Conservation (phyloP, 2,113 vertebrate species). For the Marmota monax region DNA sequence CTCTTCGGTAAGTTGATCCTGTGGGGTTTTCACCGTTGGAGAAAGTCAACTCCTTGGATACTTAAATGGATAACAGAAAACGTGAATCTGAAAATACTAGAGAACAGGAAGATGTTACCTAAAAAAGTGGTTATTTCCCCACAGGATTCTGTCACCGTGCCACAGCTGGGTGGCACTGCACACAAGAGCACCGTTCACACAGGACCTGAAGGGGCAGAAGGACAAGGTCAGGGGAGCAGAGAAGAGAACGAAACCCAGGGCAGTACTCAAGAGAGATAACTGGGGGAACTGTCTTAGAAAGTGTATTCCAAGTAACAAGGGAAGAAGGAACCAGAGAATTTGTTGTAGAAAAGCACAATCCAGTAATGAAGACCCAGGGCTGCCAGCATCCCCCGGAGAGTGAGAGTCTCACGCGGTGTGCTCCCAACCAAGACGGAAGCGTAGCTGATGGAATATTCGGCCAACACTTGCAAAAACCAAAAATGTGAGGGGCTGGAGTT, state of each 20-base stretch:
- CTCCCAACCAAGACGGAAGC: neutral
- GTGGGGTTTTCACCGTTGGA: slow-evolving; percentile 21
- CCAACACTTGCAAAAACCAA: neutral
- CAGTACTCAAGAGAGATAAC: neutral
- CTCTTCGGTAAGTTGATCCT: slow-evolving; percentile 98
- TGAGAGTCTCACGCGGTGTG: fast-evolving
- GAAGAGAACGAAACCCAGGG: neutral
- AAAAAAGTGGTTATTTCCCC: slow-evolving; percentile 99
- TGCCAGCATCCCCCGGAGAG: neutral
- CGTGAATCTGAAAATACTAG: fast-evolving
- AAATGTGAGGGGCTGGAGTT: too few species aligned
- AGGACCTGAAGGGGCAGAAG: slow-evolving; percentile 90
- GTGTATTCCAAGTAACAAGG: neutral
- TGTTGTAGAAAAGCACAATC: neutral
- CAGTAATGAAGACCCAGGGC: neutral
- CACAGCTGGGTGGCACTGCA: slow-evolving; percentile 93
- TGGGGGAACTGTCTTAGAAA: neutral
- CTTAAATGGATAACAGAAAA: neutral
- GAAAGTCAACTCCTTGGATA: slow-evolving; percentile 59
- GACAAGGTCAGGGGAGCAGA: fast-evolving
- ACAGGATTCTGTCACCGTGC: slow-evolving; percentile 98
- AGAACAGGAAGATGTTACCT: slow-evolving; percentile 87
- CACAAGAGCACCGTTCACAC: slow-evolving; percentile 95
- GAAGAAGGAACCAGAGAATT: neutral
- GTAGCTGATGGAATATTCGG: neutral